Evolutionary conservation across 2,797 vertebrate species (phyloP).

Genomic region (Tachyglossus aculeatus): DNA sequence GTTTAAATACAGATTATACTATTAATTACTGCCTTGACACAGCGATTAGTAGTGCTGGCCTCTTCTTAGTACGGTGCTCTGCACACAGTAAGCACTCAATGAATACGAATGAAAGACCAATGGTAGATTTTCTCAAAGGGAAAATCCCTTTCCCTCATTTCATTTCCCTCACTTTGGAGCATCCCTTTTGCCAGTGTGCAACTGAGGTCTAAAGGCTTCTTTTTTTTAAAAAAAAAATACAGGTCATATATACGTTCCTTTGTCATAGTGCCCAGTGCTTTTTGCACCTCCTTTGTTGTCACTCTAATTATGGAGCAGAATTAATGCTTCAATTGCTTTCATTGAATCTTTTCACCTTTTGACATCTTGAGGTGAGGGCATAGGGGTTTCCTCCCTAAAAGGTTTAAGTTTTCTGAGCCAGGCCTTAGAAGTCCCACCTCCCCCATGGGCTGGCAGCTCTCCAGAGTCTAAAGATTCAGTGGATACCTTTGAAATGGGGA

Average conservation of each 20-base stretch:
- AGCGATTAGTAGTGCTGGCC: conserved; percentile 32
- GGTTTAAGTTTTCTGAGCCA: not conserved
- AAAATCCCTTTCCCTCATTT: too few relatives aligned
- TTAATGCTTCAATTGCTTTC: too few relatives aligned
- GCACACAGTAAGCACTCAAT: too few relatives aligned
- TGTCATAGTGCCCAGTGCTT: not conserved
- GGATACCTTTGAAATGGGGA: too few relatives aligned
- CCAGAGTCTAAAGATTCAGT: too few relatives aligned
- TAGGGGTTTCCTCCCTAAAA: not conserved
- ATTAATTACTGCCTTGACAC: conserved; percentile 62
- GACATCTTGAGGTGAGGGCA: not conserved
- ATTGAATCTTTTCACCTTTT: not conserved
- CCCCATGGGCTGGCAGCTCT: too few relatives aligned
- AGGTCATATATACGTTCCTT: not conserved
- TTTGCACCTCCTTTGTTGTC: not conserved
- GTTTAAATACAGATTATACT: conserved; percentile 60
- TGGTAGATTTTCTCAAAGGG: too few relatives aligned
- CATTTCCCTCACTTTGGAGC: too few relatives aligned
- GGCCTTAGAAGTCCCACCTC: not conserved
- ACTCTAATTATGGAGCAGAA: not conserved
- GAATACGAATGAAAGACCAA: too few relatives aligned
- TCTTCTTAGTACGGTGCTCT: too few relatives aligned
- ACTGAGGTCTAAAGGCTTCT: not conserved
- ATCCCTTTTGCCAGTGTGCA: conserved; percentile 20
- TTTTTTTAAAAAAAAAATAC: too few relatives aligned